These are phyloP conservation scores for Diplodus sargus DNA, from an alignment of 2,797 vertebrate genomes.

Conservation along the genomic window DNA sequence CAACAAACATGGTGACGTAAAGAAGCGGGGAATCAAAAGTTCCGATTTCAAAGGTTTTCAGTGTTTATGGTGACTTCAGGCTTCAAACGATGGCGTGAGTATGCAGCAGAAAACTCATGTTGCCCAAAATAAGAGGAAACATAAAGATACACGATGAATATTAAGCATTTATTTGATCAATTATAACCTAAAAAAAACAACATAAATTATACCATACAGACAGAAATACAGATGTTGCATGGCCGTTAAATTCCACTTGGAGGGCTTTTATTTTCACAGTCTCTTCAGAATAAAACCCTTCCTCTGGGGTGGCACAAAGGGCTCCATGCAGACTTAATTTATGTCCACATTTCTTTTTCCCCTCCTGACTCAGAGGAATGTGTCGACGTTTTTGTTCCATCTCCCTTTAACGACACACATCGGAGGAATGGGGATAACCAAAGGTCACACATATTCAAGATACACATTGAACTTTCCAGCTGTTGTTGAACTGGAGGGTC, in stretches of 20 bases:
- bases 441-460: slow-evolving; percentile 43
- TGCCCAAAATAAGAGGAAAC: slow-evolving; percentile 1
- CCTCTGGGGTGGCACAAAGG: slow-evolving; percentile 43
- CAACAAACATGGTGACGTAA: slow-evolving; percentile 48
- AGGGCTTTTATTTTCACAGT: not conserved
- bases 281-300: not conserved
- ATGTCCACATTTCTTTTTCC: slow-evolving; percentile 57
- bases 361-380: slow-evolving; percentile 62
- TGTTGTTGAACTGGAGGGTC: slow-evolving; percentile 56
- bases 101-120: not conserved
- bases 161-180: slow-evolving; percentile 52
- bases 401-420: slow-evolving; percentile 45
- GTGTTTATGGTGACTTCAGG: slow-evolving; percentile 33
- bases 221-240: slow-evolving; percentile 1
- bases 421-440: slow-evolving; percentile 41
- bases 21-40: slow-evolving; percentile 29
- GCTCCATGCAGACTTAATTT: slow-evolving; percentile 45
- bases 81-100: slow-evolving; percentile 34
- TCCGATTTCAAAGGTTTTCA: slow-evolving; percentile 45
- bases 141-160: slow-evolving; percentile 23
- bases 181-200: slow-evolving; percentile 22
- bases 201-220: slow-evolving; percentile 39
- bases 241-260: slow-evolving; percentile 3
- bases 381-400: slow-evolving; percentile 59
- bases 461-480: slow-evolving; percentile 61